These are phyloP conservation scores for Mythimna pallens DNA, from an alignment of 2,888 invertebrate species.

Conservation along the genomic window DNA sequence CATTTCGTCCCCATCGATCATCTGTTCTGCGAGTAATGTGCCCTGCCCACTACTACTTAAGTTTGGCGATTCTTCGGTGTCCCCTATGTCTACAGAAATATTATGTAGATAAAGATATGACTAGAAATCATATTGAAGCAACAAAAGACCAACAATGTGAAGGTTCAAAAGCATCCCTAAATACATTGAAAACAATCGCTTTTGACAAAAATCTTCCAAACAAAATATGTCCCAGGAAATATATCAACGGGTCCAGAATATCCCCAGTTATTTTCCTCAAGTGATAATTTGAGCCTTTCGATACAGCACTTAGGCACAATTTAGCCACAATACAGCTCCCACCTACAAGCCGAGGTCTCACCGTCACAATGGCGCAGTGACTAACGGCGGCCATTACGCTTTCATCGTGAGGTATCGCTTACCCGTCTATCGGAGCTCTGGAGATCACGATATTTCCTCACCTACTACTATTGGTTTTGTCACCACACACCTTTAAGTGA, in stretches of 20 bases:
- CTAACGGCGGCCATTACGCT: conserved; percentile 74
- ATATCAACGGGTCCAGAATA: conserved; percentile 21
- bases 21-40: too few species aligned
- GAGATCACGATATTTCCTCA: conserved; percentile 57
- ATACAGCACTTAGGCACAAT: conserved; percentile 53
- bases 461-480: conserved; percentile 32
- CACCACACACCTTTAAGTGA: too few species aligned
- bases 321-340: conserved; percentile 49
- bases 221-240: background rate
- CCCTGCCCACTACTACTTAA: too few species aligned
- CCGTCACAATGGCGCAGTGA: conserved; percentile 69
- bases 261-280: conserved; percentile 34
- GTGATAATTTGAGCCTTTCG: conserved; percentile 41
- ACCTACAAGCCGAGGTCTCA: conserved; percentile 45
- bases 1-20: too few species aligned
- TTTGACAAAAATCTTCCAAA: background rate
- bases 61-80: too few species aligned
- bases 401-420: conserved; percentile 73
- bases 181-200: background rate
- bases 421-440: conserved; percentile 64
- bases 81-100: too few species aligned
- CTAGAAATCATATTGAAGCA: background rate
- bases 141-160: background rate
- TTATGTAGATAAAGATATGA: background rate
- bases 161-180: too few species aligned